Base-by-base conservation (phyloP, 1,140 invertebrate genomes). In the Leptopilina clavipes region DNA sequence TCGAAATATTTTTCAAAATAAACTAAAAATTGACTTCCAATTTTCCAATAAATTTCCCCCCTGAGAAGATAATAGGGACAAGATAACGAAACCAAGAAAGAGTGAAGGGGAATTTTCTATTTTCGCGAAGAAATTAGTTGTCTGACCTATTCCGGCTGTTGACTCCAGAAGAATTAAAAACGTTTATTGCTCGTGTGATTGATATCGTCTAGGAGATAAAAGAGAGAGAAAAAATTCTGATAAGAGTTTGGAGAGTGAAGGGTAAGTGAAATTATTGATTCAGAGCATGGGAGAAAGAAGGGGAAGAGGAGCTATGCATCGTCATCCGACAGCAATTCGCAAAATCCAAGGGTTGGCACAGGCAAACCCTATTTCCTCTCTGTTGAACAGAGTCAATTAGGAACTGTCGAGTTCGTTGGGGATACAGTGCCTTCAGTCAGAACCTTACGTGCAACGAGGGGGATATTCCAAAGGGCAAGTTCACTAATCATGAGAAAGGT, bases 311-410 rank as follows among this genome's bases (percentile, higher is more conserved):
- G 77, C 78, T 82, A 65, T 84, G 85, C 85, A 81, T 81, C 81
- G 83, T 88, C 86, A 88, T 87, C 83, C 77, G 76, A 73, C 81
- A 74, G 81, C 83, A 87, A 89, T 88, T 87, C 82, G 83, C 80
- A 82, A 86, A 87, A 88, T 85, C 81, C 82, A 71, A 72, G 72
- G 74, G 75, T 79, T 79, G 81, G 82, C 81, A 84, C 83, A 79
- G 72, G 78, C 76, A 81, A 76, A 84, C 78, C 78, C 79, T 76
- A 74, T 82, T 83, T 84, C 81, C 82, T 81, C 80, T 81, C 52
- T 70, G 72, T 56, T 79, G 81, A 80, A 70, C 83, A 79, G 75
- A 84, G 74, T 79, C 77, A 79, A 76, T 79, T 76, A 76, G 52
- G 73, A 54, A 43, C 40, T 77, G 48, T 18, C 17, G 11, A 56